Conservation (phyloP, 2,797 vertebrate species). For the Luscinia luscinia region DNA sequence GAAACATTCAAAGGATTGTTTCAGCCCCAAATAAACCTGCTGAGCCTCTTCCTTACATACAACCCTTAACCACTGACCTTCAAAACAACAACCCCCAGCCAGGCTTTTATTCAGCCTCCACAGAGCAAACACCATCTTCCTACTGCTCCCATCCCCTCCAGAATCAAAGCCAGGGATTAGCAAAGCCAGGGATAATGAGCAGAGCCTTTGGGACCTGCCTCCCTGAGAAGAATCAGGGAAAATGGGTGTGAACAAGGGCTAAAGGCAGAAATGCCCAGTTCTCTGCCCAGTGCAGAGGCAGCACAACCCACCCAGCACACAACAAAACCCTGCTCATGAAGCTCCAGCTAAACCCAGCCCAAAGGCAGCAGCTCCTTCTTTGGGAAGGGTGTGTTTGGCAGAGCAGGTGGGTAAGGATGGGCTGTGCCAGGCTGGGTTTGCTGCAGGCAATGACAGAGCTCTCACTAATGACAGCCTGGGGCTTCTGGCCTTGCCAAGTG, state of each 20-base stretch:
- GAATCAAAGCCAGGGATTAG: neutral
- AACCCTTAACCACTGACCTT: neutral
- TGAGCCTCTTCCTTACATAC: slow-evolving; percentile 29
- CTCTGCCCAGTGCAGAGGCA: neutral
- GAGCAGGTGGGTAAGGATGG: neutral
- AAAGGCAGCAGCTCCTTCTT: neutral
- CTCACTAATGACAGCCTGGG: neutral
- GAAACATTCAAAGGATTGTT: slow-evolving; percentile 14
- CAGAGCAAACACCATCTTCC: neutral
- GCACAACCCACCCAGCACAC: neutral
- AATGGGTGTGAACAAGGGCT: accelerated
- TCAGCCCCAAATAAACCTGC: slow-evolving; percentile 29
- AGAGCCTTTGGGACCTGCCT: neutral
- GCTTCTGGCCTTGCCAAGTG: neutral
- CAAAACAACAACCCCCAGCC: neutral
- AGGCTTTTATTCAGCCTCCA: neutral
- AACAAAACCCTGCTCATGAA: neutral
- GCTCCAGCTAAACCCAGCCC: neutral
- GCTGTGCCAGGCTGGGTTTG: neutral
- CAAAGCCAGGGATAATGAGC: neutral
- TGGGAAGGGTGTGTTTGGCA: neutral
- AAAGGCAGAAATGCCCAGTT: neutral
- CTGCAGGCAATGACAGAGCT: slow-evolving; percentile 3
- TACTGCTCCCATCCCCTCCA: neutral
- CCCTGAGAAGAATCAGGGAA: accelerated